phyloP scores from a whole-genome alignment of 2,797 vertebrate species.

The Borostomias antarcticus region DNA sequence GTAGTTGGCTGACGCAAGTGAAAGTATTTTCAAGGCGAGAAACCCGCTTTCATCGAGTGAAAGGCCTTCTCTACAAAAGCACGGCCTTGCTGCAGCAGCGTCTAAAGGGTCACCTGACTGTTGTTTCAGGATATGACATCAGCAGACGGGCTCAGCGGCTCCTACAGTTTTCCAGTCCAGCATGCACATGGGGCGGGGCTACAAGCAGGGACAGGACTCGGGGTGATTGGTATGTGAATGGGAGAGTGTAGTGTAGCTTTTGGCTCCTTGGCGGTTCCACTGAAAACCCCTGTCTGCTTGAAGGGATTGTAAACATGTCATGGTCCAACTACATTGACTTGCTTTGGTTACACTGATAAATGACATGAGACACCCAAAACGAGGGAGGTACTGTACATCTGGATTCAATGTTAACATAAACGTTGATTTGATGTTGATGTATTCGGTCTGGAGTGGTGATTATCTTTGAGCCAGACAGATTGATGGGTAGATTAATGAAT shows the following conservation, averaged over 20 bases:
- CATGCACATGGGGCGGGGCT: slow-evolving; percentile 1
- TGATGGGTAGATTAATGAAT: not conserved
- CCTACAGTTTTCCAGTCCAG: not conserved
- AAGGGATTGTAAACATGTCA: slow-evolving; percentile 48
- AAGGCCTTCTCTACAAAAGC: not conserved
- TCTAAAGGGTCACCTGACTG: too few species aligned
- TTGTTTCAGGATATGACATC: too few species aligned
- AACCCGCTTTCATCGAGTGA: not conserved
- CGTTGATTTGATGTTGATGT: not conserved
- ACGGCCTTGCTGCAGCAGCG: not conserved
- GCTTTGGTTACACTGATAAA: slow-evolving; percentile 50
- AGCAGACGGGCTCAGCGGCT: not conserved
- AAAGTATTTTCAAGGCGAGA: too few species aligned
- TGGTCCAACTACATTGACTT: slow-evolving; percentile 40
- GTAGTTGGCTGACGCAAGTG: not conserved
- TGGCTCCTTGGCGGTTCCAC: slow-evolving; percentile 41
- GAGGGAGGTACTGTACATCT: not conserved
- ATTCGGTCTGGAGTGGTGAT: not conserved
- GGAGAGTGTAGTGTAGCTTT: slow-evolving; percentile 32
- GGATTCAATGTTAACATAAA: not conserved
- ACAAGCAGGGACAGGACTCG: slow-evolving; percentile 73
- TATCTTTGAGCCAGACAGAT: not conserved
- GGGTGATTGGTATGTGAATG: slow-evolving; percentile 68
- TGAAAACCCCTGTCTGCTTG: slow-evolving; percentile 42
- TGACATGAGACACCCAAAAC: too few species aligned